Base-by-base conservation (phyloP, 2,888 invertebrate genomes). In the Noctua janthina region DNA sequence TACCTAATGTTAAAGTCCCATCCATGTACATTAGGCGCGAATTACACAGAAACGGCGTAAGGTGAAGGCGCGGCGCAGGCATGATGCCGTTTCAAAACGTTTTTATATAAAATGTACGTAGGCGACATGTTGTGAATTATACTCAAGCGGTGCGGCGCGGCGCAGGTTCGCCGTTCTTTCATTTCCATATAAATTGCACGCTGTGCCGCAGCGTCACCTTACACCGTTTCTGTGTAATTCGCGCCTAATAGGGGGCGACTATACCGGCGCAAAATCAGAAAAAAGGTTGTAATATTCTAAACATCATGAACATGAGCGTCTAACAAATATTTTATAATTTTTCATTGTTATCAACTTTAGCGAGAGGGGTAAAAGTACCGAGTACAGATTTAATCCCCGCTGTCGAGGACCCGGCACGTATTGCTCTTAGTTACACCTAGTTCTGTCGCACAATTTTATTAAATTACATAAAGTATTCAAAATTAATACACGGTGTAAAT, bases 361-460 rank as follows among this genome's bases (percentile, higher is more conserved):
- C 49, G 74, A 74, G 62, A 81, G 73, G 82, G 82, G 83, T 86
- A 74, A 78, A 83, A 70, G 81, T 74, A 73, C 68, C 5, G 17
- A 72, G 72, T 62, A 81, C 75, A 74, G 79, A 72, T 78, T 62
- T 91, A 91, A 92, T 92, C 92, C 90, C 74, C 81, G 70, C 80
- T 86, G 87, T 87, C 87, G 74, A 62, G 85, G 85, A 68, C 74
- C 23, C 70, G 90, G 90, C 92, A 92, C 92, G 92, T 87, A 80
- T 79, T 73, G 72, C 79, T 81, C 75, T 85, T 84, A 83, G 81
- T 77, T 79, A 78, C 62, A 20, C 78, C 81, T 83, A 81, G 81
- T 74, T 87, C 59, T 66, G 70, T 68, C 54, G n/a, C 54, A 68
- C 46, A 78, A 80, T 83, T 83, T 84, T 78, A 86, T 54, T 56